These are phyloP conservation scores for Propithecus coquereli DNA, from an alignment of 2,113 vertebrate genomes.

Conservation along the genomic window DNA sequence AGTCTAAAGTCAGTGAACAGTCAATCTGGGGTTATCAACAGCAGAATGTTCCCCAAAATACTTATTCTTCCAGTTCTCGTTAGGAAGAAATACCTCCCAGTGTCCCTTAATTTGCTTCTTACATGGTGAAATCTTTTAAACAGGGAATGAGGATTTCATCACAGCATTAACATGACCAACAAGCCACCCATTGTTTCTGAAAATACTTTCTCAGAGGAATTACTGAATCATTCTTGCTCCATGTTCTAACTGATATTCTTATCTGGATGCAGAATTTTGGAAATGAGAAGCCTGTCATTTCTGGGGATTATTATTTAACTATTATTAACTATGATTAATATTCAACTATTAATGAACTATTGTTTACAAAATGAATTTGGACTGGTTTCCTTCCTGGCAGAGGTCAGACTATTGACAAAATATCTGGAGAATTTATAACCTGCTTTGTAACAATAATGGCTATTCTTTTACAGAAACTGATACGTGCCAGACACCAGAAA, in stretches of 20 bases:
- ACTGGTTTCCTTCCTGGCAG: background rate
- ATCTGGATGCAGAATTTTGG: background rate
- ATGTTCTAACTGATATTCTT: background rate
- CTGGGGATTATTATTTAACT: background rate
- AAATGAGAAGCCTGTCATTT: background rate
- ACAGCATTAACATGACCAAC: background rate
- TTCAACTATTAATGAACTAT: background rate
- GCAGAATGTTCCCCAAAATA: constrained; percentile 12
- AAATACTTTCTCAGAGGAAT: background rate
- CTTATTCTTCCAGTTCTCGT: background rate
- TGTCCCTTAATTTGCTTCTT: background rate
- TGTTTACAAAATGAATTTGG: background rate
- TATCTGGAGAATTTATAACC: background rate
- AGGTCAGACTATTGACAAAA: constrained; percentile 33
- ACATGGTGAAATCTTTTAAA: background rate
- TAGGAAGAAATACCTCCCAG: background rate
- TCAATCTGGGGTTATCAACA: background rate
- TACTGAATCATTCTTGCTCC: background rate
- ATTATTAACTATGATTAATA: no score
- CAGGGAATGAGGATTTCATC: background rate
- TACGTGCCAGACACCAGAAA: background rate
- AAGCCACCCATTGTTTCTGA: background rate
- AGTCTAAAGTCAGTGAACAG: constrained; percentile 17
- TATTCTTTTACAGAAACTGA: background rate
- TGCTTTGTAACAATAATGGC: background rate